phyloP scores from a whole-genome alignment of 2,888 invertebrate species.

The Bembecia ichneumoniformis region DNA sequence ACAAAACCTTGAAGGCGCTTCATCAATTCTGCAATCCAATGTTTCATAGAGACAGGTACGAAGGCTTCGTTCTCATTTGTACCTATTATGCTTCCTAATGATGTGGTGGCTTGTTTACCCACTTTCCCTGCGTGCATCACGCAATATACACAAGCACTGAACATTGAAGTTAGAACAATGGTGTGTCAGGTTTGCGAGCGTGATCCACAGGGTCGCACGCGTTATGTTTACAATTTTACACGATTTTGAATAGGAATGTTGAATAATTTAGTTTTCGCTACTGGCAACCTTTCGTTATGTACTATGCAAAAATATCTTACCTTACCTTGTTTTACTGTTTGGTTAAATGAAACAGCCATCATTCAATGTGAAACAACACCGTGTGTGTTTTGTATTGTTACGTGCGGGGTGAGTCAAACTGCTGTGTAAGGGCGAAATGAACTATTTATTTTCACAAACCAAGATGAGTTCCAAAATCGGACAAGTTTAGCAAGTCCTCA shows the following conservation, averaged over 20 bases:
- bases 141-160: constrained; percentile 23
- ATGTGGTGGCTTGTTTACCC: constrained; percentile 27
- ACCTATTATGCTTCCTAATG: constrained; percentile 28
- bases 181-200: constrained; percentile 23
- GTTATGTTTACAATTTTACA: constrained; percentile 24
- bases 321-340: constrained; percentile 1
- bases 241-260: constrained; percentile 8
- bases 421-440: too few species aligned
- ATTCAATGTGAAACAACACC: too few species aligned
- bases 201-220: constrained; percentile 19
- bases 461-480: too few species aligned
- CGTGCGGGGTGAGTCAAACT: too few species aligned
- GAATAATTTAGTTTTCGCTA: not conserved
- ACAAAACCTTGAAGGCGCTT: constrained; percentile 12
- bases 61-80: constrained; percentile 18
- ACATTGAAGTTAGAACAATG: constrained; percentile 29
- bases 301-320: not conserved
- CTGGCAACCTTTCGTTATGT: not conserved
- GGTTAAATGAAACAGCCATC: not conserved
- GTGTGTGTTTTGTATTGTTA: too few species aligned
- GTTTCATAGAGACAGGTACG: constrained; percentile 9
- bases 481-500: too few species aligned
- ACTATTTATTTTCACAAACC: too few species aligned
- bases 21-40: constrained; percentile 11
- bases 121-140: constrained; percentile 39